A percentile compares a stretch with the other conserved stretches of the same genome.
phyloP scores from a whole-genome alignment of 2,113 vertebrate genomes.

The Poecile atricapillus region DNA sequence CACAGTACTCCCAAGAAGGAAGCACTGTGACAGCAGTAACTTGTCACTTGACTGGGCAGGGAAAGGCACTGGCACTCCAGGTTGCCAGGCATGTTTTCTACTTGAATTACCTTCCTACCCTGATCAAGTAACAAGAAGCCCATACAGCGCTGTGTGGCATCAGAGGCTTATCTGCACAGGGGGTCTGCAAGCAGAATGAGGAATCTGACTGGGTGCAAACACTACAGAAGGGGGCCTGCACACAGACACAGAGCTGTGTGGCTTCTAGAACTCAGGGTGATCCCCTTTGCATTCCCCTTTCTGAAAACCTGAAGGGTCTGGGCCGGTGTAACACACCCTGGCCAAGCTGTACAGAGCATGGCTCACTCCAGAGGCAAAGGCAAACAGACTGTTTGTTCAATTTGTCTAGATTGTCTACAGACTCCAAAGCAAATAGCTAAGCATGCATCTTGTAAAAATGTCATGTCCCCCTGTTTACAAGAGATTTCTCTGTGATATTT shows the following conservation, averaged over 20 bases:
- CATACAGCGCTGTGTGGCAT: not conserved
- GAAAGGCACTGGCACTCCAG: not conserved
- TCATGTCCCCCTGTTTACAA: constrained; percentile 47
- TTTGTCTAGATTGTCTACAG: not conserved
- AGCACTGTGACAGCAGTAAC: not conserved
- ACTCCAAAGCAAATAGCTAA: constrained; percentile 57
- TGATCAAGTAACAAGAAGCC: not conserved
- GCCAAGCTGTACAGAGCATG: not conserved
- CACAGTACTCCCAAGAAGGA: not conserved
- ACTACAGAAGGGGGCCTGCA: not conserved
- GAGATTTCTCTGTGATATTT: constrained; percentile 51
- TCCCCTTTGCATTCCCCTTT: not conserved
- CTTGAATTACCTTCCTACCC: not conserved
- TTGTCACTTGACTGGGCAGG: not conserved
- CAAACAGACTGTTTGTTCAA: constrained; percentile 1
- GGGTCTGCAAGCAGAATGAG: not conserved
- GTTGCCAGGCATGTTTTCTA: not conserved
- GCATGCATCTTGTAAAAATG: constrained; percentile 43
- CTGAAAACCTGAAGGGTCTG: not conserved
- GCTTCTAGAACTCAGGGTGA: not conserved
- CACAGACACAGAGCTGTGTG: not conserved
- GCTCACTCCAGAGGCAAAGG: constrained; percentile 8
- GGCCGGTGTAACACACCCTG: not conserved
- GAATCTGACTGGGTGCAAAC: not conserved
- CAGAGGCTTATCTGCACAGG: not conserved